Evolutionary conservation across 2,797 vertebrate species (phyloP).

Genomic region (Telmatherina bonti): DNA sequence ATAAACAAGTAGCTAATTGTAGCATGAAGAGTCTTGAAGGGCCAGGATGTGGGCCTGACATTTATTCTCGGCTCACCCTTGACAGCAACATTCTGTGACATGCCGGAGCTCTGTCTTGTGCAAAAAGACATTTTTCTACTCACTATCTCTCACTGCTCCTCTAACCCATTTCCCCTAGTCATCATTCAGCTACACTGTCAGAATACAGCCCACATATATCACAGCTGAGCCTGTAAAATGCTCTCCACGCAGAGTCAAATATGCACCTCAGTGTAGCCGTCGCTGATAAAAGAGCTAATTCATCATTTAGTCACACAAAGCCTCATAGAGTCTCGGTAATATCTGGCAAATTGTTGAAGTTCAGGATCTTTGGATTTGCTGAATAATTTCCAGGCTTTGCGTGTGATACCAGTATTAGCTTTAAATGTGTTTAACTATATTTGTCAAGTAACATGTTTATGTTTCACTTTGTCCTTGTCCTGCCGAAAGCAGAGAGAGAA

Average conservation of each 20-base stretch:
- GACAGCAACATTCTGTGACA: conserved; percentile 58
- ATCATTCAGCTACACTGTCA: conserved; percentile 69
- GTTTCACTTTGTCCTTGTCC: conserved; percentile 6
- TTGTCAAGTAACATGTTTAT: conserved; percentile 2
- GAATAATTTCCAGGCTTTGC: conserved; percentile 28
- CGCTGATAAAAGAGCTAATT: conserved; percentile 73
- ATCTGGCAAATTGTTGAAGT: conserved; percentile 46
- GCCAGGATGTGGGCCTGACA: conserved; percentile 39
- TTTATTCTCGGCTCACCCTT: conserved; percentile 59
- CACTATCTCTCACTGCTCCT: conserved; percentile 53
- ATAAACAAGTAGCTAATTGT: conserved; percentile 64
- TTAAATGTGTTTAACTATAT: conserved; percentile 2
- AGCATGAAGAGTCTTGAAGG: conserved; percentile 56
- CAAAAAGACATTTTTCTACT: conserved; percentile 69
- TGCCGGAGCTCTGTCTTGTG: conserved; percentile 47
- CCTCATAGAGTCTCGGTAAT: conserved; percentile 53
- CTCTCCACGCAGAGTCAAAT: conserved; percentile 66
- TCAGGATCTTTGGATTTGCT: conserved; percentile 35
- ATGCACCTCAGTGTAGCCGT: conserved; percentile 63
- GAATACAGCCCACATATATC: conserved; percentile 68
- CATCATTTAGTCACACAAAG: conserved; percentile 72
- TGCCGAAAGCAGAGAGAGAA: neutral
- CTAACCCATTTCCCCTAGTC: conserved; percentile 77
- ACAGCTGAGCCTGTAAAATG: conserved; percentile 61
- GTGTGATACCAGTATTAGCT: neutral